These are phyloP conservation scores for Callimorpha dominula DNA, from an alignment of 2,888 invertebrate species.

Conservation along the genomic window DNA sequence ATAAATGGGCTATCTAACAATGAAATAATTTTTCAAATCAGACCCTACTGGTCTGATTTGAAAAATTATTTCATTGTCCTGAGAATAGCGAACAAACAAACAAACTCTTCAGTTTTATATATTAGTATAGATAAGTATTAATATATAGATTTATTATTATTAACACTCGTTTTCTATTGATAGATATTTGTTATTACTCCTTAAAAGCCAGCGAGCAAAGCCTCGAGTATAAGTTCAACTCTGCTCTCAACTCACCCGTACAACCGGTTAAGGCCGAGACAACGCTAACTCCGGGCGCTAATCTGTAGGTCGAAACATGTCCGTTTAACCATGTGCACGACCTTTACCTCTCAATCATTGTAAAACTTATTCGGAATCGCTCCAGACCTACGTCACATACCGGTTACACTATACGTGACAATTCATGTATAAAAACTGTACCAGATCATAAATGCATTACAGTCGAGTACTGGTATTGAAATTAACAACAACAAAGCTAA, in stretches of 20 bases:
- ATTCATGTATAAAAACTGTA: conserved; percentile 71
- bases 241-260: not conserved
- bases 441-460: conserved; percentile 57
- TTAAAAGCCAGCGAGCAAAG: not conserved
- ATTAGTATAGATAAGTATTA: no score
- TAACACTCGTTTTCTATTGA: no score
- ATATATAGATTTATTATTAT: no score
- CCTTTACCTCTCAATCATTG: conserved; percentile 41
- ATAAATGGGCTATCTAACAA: no score
- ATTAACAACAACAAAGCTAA: conserved; percentile 61
- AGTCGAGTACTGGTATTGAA: conserved; percentile 65
- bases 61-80: no score
- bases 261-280: not conserved
- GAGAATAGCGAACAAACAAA: no score
- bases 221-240: not conserved
- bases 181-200: not conserved
- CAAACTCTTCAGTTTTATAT: no score
- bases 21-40: no score
- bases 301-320: conserved; percentile 17
- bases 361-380: conserved; percentile 22
- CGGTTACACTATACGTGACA: conserved; percentile 46
- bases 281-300: not conserved
- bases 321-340: not conserved
- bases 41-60: no score
- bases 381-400: conserved; percentile 28